Percentiles rank a stretch among this genome's conserved stretches.
These are phyloP conservation scores for Lycophotia porphyrea DNA, from an alignment of 2,888 invertebrate species.

Conservation along the genomic window DNA sequence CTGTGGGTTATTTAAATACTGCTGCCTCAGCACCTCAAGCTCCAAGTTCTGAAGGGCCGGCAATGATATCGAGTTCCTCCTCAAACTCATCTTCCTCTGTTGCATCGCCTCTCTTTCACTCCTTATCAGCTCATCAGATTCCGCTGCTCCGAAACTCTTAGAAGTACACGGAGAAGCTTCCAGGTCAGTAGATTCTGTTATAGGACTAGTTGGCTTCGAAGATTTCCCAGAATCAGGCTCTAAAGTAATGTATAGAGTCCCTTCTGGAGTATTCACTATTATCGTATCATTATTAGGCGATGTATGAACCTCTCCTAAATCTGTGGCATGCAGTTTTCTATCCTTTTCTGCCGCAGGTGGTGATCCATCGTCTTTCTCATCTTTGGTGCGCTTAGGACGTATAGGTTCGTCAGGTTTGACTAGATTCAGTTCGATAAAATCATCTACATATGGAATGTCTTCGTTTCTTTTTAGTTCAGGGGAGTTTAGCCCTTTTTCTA, in stretches of 20 bases:
- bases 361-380: constrained; percentile 70
- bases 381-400: constrained; percentile 72
- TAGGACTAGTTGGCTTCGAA: constrained; percentile 69
- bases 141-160: constrained; percentile 76
- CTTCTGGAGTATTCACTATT: constrained; percentile 87
- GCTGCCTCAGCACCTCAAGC: constrained; percentile 89
- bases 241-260: constrained; percentile 85
- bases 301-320: constrained; percentile 81
- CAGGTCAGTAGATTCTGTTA: constrained; percentile 74
- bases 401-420: constrained; percentile 73
- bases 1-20: constrained; percentile 78
- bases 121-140: constrained; percentile 78
- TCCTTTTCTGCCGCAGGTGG: constrained; percentile 56
- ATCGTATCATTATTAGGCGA: constrained; percentile 86
- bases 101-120: constrained; percentile 76
- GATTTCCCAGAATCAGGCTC: constrained; percentile 78
- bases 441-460: constrained; percentile 81
- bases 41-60: constrained; percentile 93
- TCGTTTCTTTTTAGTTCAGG: constrained; percentile 76
- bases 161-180: constrained; percentile 77
- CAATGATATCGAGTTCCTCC: constrained; percentile 94
- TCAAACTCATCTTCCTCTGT: constrained; percentile 80
- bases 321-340: constrained; percentile 79
- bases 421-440: constrained; percentile 75
- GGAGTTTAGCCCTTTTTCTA: constrained; percentile 84